Conservation (phyloP, 1,140 invertebrate species). For the Muscidifurax raptorellus region DNA sequence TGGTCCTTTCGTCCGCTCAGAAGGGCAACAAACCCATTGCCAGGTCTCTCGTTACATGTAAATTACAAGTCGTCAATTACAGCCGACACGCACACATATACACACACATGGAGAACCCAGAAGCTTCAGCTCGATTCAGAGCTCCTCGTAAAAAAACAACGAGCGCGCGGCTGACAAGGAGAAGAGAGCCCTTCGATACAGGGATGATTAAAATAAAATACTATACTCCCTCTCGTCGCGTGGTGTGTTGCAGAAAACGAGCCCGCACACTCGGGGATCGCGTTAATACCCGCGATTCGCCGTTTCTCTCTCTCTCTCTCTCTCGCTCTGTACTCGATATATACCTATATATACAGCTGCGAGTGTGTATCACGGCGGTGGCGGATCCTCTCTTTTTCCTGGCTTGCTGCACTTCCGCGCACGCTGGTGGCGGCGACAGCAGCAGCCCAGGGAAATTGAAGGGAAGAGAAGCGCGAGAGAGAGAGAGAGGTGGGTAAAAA, state of each 20-base stretch:
- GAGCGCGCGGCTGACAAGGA: neutral
- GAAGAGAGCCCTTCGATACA: conserved; percentile 17
- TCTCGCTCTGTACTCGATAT: too few relatives aligned
- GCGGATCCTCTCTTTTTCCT: neutral
- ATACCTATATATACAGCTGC: neutral
- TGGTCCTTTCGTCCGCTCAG: neutral
- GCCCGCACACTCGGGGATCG: neutral
- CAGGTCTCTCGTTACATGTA: neutral
- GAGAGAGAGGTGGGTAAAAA: neutral
- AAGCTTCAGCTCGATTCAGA: neutral
- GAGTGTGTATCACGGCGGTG: neutral
- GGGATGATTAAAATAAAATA: conserved; percentile 46
- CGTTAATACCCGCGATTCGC: conserved; percentile 6
- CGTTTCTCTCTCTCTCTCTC: too few relatives aligned
- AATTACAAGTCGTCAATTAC: conserved; percentile 12
- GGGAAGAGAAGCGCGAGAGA: conserved; percentile 17
- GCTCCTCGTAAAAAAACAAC: neutral
- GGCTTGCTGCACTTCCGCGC: neutral
- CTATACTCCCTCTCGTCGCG: neutral
- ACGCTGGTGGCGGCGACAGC: neutral
- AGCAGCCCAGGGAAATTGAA: conserved; percentile 27
- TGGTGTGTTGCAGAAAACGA: neutral
- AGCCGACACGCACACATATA: too few relatives aligned
- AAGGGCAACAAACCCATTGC: conserved; percentile 21
- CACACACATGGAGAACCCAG: too few relatives aligned